Conservation (phyloP, 2,888 invertebrate genomes). For the Brachylomia viminalis region DNA sequence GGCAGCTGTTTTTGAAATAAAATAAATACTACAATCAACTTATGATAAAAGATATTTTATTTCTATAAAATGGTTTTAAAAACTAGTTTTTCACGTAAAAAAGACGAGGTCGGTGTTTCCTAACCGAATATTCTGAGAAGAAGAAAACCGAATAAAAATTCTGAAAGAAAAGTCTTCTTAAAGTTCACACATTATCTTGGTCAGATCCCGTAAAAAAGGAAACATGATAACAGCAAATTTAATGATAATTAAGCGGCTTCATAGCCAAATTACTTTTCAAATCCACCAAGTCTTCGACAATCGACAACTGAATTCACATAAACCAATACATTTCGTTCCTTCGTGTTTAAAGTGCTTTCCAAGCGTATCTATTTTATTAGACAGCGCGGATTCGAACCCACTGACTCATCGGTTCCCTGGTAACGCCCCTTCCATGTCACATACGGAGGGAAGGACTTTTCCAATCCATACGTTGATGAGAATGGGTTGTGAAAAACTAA, state of each 20-base stretch:
- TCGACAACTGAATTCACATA: conserved; percentile 16
- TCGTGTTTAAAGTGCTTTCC: conserved; percentile 54
- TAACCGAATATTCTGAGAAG: no score
- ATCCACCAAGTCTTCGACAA: not conserved
- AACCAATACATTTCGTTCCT: conserved; percentile 34
- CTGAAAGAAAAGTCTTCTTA: no score
- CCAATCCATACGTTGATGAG: conserved; percentile 63
- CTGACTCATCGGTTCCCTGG: conserved; percentile 72
- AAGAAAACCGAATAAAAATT: no score
- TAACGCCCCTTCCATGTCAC: conserved; percentile 72
- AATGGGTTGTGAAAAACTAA: conserved; percentile 57
- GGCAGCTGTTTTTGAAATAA: no score
- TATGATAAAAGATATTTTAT: no score
- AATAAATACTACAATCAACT: no score
- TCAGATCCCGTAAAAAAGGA: no score
- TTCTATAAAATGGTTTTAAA: no score
- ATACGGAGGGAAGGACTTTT: conserved; percentile 59
- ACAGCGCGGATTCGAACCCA: conserved; percentile 69
- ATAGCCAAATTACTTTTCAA: not conserved
- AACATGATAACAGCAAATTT: not conserved
- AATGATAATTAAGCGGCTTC: not conserved
- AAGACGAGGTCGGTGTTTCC: no score
- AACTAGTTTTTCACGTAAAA: no score
- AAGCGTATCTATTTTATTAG: conserved; percentile 72
- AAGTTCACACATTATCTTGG: no score